Evolutionary conservation across 2,113 vertebrate genomes (phyloP), one percentile per base, ranked within the genome.

Genomic region (Anguilla japonica): DNA sequence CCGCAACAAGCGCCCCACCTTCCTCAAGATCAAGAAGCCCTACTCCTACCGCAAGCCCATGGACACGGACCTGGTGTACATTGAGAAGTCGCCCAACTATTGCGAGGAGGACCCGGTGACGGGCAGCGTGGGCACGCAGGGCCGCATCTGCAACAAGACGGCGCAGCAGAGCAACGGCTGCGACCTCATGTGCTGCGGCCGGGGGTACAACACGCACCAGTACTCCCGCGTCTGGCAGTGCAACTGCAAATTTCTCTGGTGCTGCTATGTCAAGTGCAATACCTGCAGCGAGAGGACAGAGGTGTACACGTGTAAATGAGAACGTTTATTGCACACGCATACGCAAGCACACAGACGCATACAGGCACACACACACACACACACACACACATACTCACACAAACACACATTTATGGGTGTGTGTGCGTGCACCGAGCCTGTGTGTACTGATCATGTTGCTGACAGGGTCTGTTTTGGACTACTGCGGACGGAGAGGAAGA

Each of bases 221-320:
- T 98, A 99, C 88, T 98, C 98, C 0, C 92, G 98, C 0, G 97
- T 98, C 29, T 99, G 98, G 98, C 98, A 99, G 92, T 99, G 98
- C 94, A 98, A 99, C 95, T 99, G 98, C 93, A 98, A 98, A 89
- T 99, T 99, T 92, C 97, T 99, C 88, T 99, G 98, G 98, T 99
- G 98, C 95, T 99, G 98, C 94, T 98, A 98, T 0, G 98, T 99
- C 53, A 98, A 98, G 81, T 99, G 98, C 94, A 99, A 98, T 95
- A 99, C 98, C 0, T 99, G 98, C 95, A 99, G 97, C 0, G 98
- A 99, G 94, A 96, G 96, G 94, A 99, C 98, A 46, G 98, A 99
- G 92, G 97, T 99, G 75, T 97, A 98, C 85, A 98, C 97, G 1
- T 98, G 98, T 93, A 99, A 99, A 95, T 99, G 96, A 97, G 90